These are phyloP conservation scores for Deroplatys truncata DNA, from an alignment of 2,888 invertebrate genomes.

Conservation along the genomic window DNA sequence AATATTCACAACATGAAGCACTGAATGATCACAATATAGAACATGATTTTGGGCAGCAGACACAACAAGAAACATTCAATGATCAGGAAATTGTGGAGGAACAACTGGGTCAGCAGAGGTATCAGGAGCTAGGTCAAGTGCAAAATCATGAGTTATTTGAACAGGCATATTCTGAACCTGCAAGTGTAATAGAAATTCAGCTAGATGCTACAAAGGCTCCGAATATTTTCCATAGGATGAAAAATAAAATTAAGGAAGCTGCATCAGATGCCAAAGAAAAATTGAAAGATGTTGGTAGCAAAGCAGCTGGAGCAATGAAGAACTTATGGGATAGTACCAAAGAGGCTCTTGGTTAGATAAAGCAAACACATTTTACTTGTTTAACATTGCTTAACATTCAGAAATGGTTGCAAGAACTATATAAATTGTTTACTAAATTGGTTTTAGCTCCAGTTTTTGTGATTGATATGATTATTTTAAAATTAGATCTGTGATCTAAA, in stretches of 20 bases:
- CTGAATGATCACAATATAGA: slow-evolving; percentile 22
- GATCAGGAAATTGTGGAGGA: neutral
- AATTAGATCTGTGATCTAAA: too few relatives aligned
- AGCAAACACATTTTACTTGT: neutral
- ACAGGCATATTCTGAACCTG: neutral
- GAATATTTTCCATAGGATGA: neutral
- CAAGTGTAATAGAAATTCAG: neutral
- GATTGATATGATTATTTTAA: too few relatives aligned
- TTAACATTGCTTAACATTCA: neutral
- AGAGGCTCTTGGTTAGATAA: neutral
- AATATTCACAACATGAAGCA: slow-evolving; percentile 29
- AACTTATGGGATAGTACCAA: neutral
- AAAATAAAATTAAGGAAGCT: neutral
- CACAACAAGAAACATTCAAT: neutral
- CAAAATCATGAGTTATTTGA: neutral
- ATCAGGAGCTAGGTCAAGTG: neutral
- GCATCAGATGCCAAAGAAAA: neutral
- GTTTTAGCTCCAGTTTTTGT: too few relatives aligned
- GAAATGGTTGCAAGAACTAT: too few relatives aligned
- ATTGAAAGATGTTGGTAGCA: neutral
- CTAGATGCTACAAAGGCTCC: neutral
- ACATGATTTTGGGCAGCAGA: neutral
- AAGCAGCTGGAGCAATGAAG: neutral
- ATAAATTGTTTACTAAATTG: too few relatives aligned
- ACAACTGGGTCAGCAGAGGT: neutral